Base-by-base conservation (phyloP, 35 echinoderm and acorn worm genomes). In the Ophiothrix spiculata region DNA sequence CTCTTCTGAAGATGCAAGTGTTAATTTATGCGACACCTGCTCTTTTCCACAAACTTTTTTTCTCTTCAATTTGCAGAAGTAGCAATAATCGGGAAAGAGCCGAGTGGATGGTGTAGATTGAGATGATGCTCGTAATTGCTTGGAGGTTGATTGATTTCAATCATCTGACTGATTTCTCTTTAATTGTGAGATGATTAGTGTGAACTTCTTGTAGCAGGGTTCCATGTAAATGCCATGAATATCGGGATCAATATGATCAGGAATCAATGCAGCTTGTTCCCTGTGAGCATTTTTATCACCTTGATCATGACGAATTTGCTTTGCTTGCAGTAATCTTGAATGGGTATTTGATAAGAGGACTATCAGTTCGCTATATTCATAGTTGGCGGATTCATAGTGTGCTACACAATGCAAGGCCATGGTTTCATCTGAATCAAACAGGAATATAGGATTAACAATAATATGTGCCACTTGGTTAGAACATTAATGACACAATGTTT, bases 151-250 rank as follows among this genome's bases (percentile, higher is more conserved):
- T 81, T 37, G 39, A 45, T 81, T 81, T 38, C 35, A 3, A 81
- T 37, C 38, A 81, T 81, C 79, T 81, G 79, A 81, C 23, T 39
- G 35, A 40, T 81, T 40, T 81, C 2, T 81, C 39, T 81, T 81
- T 81, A 81, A 81, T 40, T 81, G 79, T 39, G 4, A 81, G 35
- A 81, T 81, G 36, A 81, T 81, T 36, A 81, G 39, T 81, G 79
- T 81, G 38, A 81, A 81, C 79, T 81, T 81, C 79, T 81, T 81
- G 38, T 81, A 81, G 79, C 79, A 81, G 32, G 36, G 79, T 81
- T 54, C 45, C 45, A 54, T 54, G 45, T 21, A 17, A 81, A 81
- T 81, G 39, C 33, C 79, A 81, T 81, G 79, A 38, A 81, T 81
- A n/a, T n/a, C n/a, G n/a, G n/a, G n/a, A n/a, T n/a, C n/a, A n/a